Percentiles rank a stretch among this genome's conserved stretches.
Evolutionary conservation across 1,140 invertebrate species (phyloP).

Genomic region (Drosophila pandora): DNA sequence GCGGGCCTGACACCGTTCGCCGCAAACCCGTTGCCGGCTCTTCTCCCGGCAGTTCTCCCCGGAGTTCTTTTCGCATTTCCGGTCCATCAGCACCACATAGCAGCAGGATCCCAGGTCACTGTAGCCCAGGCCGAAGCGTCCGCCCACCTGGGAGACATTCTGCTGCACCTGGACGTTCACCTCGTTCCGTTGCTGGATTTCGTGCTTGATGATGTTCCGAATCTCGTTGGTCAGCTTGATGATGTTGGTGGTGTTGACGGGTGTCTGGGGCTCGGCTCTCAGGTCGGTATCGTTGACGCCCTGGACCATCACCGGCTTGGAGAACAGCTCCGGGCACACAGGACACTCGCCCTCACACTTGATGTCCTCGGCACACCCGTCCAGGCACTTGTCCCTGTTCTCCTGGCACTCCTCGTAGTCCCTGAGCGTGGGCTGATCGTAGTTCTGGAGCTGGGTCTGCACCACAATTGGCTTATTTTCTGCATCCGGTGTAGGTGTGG

Average conservation of each 20-base stretch:
- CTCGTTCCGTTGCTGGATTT: slow-evolving; percentile 53
- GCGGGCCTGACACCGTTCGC: slow-evolving; percentile 59
- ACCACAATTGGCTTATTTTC: slow-evolving; percentile 60
- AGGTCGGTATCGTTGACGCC: slow-evolving; percentile 68
- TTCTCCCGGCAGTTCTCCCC: slow-evolving; percentile 30
- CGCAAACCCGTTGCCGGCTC: slow-evolving; percentile 59
- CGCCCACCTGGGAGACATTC: slow-evolving; percentile 69
- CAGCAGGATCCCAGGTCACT: slow-evolving; percentile 71
- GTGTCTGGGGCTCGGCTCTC: slow-evolving; percentile 18
- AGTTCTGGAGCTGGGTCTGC: slow-evolving; percentile 65
- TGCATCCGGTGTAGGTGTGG: neutral
- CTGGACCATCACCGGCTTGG: slow-evolving; percentile 69
- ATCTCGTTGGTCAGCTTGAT: slow-evolving; percentile 74
- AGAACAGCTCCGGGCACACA: slow-evolving; percentile 60
- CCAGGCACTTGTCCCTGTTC: slow-evolving; percentile 54
- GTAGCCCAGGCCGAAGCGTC: slow-evolving; percentile 71
- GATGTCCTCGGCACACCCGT: slow-evolving; percentile 16
- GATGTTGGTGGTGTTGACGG: slow-evolving; percentile 72
- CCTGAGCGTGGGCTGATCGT: slow-evolving; percentile 64
- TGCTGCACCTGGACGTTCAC: slow-evolving; percentile 63
- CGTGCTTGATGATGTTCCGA: slow-evolving; percentile 65
- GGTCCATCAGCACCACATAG: slow-evolving; percentile 46
- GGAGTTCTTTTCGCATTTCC: slow-evolving; percentile 41
- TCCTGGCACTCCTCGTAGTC: slow-evolving; percentile 67
- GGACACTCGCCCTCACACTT: slow-evolving; percentile 56